Evolutionary conservation across 2,888 invertebrate species (phyloP).

Genomic region (Portevinia maculata): DNA sequence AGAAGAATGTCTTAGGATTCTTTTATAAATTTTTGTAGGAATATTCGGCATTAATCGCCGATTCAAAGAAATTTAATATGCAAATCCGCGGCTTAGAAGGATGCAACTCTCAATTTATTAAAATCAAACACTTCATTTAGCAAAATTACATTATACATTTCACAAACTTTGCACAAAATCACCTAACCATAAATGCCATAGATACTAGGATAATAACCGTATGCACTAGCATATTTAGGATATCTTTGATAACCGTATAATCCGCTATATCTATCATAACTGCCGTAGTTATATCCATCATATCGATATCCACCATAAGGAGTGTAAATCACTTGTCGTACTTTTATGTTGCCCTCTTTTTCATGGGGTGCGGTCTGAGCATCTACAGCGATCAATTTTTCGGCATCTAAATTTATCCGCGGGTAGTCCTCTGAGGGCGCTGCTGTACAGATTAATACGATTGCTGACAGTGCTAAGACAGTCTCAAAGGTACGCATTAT

Average conservation of each 20-base stretch:
- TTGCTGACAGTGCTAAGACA: conserved; percentile 31
- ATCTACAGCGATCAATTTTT: conserved; percentile 47
- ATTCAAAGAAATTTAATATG: too few species aligned
- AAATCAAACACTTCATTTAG: neutral
- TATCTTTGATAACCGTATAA: conserved; percentile 15
- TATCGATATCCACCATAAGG: conserved; percentile 52
- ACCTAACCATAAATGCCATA: conserved; percentile 20
- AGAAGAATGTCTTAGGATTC: too few species aligned
- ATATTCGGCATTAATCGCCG: too few species aligned
- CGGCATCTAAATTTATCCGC: conserved; percentile 23
- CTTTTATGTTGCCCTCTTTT: conserved; percentile 43
- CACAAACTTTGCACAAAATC: neutral
- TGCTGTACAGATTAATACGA: conserved; percentile 43
- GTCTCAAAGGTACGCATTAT: conserved; percentile 49
- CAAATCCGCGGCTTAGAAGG: too few species aligned
- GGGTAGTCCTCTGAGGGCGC: conserved; percentile 37
- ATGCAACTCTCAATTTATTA: neutral
- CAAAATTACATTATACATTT: neutral
- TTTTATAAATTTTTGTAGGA: too few species aligned
- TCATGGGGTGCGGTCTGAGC: conserved; percentile 46
- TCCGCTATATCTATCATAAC: conserved; percentile 37
- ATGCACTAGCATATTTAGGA: conserved; percentile 36
- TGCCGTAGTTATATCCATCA: conserved; percentile 30
- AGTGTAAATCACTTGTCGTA: conserved; percentile 47
- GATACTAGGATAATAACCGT: conserved; percentile 7